These are phyloP conservation scores for Bibio marci DNA, from an alignment of 2,888 invertebrate genomes.

Conservation along the genomic window DNA sequence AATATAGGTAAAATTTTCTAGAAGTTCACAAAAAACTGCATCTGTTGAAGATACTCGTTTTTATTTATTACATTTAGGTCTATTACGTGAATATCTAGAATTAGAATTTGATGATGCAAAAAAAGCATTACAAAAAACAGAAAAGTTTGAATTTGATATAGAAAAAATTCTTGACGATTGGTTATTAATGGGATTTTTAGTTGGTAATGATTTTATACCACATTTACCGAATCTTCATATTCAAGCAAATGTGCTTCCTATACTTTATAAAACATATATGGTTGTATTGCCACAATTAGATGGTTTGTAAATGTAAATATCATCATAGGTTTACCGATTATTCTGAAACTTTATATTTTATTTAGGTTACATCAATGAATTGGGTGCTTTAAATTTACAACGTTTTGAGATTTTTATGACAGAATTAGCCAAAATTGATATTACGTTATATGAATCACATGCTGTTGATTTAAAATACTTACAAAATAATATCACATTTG, in stretches of 20 bases:
- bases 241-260: constrained; percentile 69
- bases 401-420: constrained; percentile 77
- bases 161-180: constrained; percentile 94
- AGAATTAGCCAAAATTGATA: constrained; percentile 52
- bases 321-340: too few relatives aligned
- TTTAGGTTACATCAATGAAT: constrained; percentile 83
- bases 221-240: constrained; percentile 92
- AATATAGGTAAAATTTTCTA: constrained; percentile 56
- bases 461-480: constrained; percentile 36
- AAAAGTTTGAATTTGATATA: constrained; percentile 63
- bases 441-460: constrained; percentile 57
- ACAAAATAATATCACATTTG: too few relatives aligned
- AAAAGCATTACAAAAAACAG: constrained; percentile 29
- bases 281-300: constrained; percentile 67
- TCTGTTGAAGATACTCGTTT: constrained; percentile 84
- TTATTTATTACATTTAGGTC: constrained; percentile 78
- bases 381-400: constrained; percentile 61
- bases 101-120: constrained; percentile 69
- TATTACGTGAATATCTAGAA: constrained; percentile 83
- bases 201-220: constrained; percentile 97
- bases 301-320: constrained; percentile 36
- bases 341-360: constrained; percentile 13
- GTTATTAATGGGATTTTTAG: constrained; percentile 92
- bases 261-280: constrained; percentile 78
- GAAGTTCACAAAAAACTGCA: constrained; percentile 43